phyloP scores from a whole-genome alignment of 2,113 vertebrate species.

The Peromyscus californicus region DNA sequence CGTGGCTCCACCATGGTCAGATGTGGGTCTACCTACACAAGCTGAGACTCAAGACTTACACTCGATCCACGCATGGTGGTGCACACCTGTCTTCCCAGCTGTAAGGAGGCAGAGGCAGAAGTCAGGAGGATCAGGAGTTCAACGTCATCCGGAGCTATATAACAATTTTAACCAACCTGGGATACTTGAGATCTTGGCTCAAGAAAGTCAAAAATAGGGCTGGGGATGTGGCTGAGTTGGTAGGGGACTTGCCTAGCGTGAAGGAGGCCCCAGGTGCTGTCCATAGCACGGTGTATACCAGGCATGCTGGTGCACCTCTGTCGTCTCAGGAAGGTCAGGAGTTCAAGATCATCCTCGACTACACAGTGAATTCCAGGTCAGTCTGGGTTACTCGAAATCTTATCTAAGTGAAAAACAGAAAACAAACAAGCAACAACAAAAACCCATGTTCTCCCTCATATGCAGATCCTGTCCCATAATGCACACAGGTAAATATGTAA shows the following conservation, averaged over 20 bases:
- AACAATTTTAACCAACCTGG: background rate
- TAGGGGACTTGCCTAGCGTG: too few relatives aligned
- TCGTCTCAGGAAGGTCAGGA: background rate
- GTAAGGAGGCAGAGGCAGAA: background rate
- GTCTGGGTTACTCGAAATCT: background rate
- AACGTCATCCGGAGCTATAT: background rate
- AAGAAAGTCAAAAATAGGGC: background rate
- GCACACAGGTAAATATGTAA: background rate
- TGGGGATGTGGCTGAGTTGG: too few relatives aligned
- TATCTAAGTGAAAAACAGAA: background rate
- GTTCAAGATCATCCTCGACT: background rate
- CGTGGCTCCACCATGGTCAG: too few relatives aligned
- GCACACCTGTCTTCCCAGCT: too few relatives aligned
- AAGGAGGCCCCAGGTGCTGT: background rate
- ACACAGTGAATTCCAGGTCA: background rate
- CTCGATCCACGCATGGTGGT: too few relatives aligned
- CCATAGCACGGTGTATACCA: too few relatives aligned
- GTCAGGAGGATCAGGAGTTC: background rate
- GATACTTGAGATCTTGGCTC: background rate
- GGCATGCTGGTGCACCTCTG: background rate
- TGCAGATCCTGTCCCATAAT: background rate
- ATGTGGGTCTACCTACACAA: background rate
- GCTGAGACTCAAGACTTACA: background rate
- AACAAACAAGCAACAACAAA: background rate
- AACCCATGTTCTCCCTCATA: background rate